A percentile compares a stretch with the other conserved stretches of the same genome.
phyloP scores from a whole-genome alignment of 2,113 vertebrate genomes.

The Rhabdomys dilectus region DNA sequence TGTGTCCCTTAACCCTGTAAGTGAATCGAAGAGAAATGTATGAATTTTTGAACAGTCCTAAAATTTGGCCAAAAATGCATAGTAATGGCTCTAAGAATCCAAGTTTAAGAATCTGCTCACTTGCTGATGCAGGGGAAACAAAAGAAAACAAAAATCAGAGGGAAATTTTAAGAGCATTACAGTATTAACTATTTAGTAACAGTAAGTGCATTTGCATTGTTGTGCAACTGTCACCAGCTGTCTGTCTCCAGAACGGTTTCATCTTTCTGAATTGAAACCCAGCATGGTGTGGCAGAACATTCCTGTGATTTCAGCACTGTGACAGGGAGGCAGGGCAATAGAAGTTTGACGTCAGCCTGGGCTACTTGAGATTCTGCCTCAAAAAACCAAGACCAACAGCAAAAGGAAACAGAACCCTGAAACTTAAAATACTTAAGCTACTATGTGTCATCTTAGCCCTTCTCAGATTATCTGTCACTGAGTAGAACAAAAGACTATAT shows the following conservation, averaged over 20 bases:
- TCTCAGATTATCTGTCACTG: neutral
- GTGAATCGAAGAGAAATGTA: neutral
- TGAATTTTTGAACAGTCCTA: neutral
- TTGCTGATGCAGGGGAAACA: neutral
- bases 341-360: neutral
- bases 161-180: neutral
- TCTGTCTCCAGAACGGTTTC: neutral
- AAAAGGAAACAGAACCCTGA: neutral
- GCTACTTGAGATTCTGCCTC: neutral
- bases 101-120: neutral
- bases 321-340: neutral
- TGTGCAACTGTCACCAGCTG: neutral
- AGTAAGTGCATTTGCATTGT: neutral
- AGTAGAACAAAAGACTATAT: neutral
- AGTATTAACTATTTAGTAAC: neutral
- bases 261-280: too few species aligned
- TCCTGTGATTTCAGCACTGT: neutral
- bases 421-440: neutral
- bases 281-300: neutral
- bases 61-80: neutral
- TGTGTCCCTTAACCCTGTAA: neutral
- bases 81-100: neutral
- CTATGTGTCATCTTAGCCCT: fast-evolving
- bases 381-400: neutral
- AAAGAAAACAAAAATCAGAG: neutral